Base-by-base conservation (phyloP, 2,888 invertebrate species). In the Eugnorisma glareosa region DNA sequence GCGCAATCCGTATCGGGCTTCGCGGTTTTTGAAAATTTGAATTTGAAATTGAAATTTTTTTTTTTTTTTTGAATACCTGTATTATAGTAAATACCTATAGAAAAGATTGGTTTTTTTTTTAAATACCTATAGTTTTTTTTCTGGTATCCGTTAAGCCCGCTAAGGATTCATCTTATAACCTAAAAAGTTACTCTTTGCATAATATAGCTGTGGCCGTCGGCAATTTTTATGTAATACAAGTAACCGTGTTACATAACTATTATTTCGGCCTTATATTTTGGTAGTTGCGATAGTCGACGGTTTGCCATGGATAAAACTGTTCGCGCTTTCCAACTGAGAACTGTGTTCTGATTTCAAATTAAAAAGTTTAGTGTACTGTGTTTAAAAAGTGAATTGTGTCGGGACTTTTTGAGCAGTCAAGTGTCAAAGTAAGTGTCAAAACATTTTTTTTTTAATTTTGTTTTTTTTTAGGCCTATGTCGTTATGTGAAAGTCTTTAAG, bases 211-310 rank as follows among this genome's bases (percentile, higher is more conserved):
- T 91, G 84, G 93, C 95, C 93, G 91, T 86, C 93, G 94, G 95
- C 94, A 87, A 93, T 94, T 95, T 96, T 96, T 95, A 95, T 95
- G 94, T 95, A 96, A 96, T 94, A 94, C 92, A 90, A 92, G 95
- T 94, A 95, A 96, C 94, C 93, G 94, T 92, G 90, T 96, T 95
- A 92, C 92, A 93, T 93, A 95, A 96, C 77, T 90, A 91, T 92
- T 92, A 93, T 93, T 88, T 95, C 92, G 95, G 93, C 95, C 95
- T 95, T 95, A 95, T 94, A 95, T 94, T 95, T 96, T 94, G 94
- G 93, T 91, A 90, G 92, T 94, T 93, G 92, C 94, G 90, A 93
- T 94, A 94, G 93, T 94, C 93, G 88, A 85, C 89, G 89, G 88
- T 89, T 82, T 89, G 94, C 94, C 93, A 94, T 95, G 94, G 91